A percentile compares a stretch with the other conserved stretches of the same genome.
phyloP scores from a whole-genome alignment of 2,888 invertebrate species.

The Leucoma salicis region DNA sequence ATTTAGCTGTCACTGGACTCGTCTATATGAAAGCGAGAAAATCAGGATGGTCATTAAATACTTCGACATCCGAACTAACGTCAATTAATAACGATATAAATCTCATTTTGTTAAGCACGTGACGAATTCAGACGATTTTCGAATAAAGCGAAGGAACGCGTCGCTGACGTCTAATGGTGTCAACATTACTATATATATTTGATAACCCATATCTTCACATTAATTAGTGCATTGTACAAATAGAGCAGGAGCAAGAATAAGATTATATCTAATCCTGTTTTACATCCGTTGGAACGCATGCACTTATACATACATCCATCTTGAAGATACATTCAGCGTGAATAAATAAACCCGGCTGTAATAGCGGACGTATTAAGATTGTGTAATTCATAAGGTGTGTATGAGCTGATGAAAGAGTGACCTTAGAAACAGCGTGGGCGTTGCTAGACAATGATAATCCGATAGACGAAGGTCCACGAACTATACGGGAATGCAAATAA shows the following conservation, averaged over 20 bases:
- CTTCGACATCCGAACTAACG: conserved; percentile 46
- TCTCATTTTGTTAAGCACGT: conserved; percentile 44
- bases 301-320: not conserved
- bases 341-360: conserved; percentile 36
- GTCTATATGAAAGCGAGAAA: conserved; percentile 31
- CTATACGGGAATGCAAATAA: conserved; percentile 78
- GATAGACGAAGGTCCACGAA: conserved; percentile 66
- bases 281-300: conserved; percentile 6
- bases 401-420: conserved; percentile 58
- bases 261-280: conserved; percentile 13
- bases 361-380: conserved; percentile 38
- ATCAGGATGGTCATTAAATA: conserved; percentile 29
- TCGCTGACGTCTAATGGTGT: conserved; percentile 16
- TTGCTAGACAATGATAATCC: conserved; percentile 63
- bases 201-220: conserved; percentile 12
- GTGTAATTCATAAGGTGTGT: conserved; percentile 44
- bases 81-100: conserved; percentile 59
- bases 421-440: conserved; percentile 55
- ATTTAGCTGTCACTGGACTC: conserved; percentile 58
- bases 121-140: conserved; percentile 53
- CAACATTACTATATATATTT: conserved; percentile 27
- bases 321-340: conserved; percentile 41
- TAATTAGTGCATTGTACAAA: conserved; percentile 14
- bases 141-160: conserved; percentile 50
- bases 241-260: conserved; percentile 5